Conservation (phyloP, 1,140 invertebrate genomes). For the Bombus terrestris region DNA sequence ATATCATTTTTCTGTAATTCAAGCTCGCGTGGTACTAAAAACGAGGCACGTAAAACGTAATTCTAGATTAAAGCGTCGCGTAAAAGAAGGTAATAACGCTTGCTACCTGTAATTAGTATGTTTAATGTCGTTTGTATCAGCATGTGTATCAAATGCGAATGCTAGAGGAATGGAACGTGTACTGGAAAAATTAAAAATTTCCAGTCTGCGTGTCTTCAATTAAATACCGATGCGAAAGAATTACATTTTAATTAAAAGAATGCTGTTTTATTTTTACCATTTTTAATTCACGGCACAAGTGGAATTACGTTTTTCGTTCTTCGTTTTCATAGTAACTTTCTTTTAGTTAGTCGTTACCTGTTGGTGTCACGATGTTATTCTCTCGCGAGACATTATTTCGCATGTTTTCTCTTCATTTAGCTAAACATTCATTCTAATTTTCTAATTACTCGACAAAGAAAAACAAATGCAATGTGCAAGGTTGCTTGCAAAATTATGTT, state of each 20-base stretch:
- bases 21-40: neutral
- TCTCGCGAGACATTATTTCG: neutral
- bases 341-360: neutral
- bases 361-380: neutral
- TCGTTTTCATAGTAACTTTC: neutral
- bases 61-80: neutral
- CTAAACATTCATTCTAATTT: neutral
- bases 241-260: neutral
- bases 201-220: neutral
- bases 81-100: neutral
- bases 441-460: neutral
- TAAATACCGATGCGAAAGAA: neutral
- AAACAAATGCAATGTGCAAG: neutral
- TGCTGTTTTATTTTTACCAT: neutral
- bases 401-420: neutral
- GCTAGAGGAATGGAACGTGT: neutral
- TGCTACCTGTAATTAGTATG: neutral
- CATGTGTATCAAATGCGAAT: neutral
- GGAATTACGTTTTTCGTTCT: neutral
- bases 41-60: neutral
- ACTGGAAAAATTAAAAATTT: conserved; percentile 2
- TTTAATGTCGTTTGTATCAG: neutral
- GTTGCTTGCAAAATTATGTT: neutral
- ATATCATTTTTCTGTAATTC: neutral
- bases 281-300: neutral